Evolutionary conservation across 2,888 invertebrate species (phyloP).

Genomic region (Aporophyla nigra): DNA sequence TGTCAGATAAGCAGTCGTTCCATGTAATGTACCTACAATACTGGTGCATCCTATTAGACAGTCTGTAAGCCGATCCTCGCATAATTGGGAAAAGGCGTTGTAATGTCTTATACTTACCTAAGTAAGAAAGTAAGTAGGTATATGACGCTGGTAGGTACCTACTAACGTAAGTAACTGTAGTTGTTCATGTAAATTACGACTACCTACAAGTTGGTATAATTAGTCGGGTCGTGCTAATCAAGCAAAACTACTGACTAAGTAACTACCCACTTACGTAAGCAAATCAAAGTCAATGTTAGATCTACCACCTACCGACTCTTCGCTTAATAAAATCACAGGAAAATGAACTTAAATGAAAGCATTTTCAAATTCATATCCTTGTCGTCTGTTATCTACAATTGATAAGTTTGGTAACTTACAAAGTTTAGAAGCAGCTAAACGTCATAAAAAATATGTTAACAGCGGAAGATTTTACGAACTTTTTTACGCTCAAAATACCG

Average conservation of each 20-base stretch:
- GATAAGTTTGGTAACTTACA: background rate
- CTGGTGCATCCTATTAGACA: no score
- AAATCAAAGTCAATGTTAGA: conserved; percentile 28
- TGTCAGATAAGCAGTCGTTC: no score
- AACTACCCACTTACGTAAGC: background rate
- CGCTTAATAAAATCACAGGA: background rate
- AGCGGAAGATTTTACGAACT: conserved; percentile 7
- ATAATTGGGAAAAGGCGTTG: no score
- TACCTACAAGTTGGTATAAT: conserved; percentile 20
- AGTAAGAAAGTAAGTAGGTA: background rate
- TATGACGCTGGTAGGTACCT: background rate
- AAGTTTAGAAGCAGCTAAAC: background rate
- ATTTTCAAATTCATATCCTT: background rate
- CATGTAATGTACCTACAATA: no score
- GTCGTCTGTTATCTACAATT: background rate
- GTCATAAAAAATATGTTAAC: background rate
- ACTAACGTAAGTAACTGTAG: no score
- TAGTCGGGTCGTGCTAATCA: conserved; percentile 23
- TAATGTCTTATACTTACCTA: background rate
- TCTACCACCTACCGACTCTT: background rate
- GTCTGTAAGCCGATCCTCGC: no score
- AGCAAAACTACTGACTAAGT: conserved; percentile 5
- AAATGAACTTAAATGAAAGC: background rate
- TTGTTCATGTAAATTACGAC: conserved; percentile 6
- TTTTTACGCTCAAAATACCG: background rate